Percentiles rank a stretch among this genome's conserved stretches.
phyloP scores from a whole-genome alignment of 2,888 invertebrate genomes.

The Hypena proboscidalis region DNA sequence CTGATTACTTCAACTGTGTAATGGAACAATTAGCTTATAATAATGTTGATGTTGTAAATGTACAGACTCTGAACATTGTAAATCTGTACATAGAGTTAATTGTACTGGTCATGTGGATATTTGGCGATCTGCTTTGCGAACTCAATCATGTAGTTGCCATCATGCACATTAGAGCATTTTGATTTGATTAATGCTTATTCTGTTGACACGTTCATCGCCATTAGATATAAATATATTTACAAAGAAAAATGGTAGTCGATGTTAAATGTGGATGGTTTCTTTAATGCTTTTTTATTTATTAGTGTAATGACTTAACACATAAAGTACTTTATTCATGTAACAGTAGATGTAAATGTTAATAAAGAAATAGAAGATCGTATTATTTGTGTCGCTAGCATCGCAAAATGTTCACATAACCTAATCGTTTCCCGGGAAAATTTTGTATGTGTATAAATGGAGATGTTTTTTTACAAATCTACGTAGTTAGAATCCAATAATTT shows the following conservation, averaged over 20 bases:
- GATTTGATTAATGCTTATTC: conserved; percentile 63
- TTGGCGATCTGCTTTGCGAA: conserved; percentile 82
- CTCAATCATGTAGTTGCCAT: conserved; percentile 65
- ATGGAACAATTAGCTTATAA: conserved; percentile 55
- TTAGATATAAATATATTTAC: conserved; percentile 68
- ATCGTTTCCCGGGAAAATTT: conserved; percentile 56
- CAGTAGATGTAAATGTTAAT: conserved; percentile 53
- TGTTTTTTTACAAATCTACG: conserved; percentile 69
- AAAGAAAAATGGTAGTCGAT: conserved; percentile 81
- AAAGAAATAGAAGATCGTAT: conserved; percentile 49
- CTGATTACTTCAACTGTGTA: conserved; percentile 49
- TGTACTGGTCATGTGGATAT: conserved; percentile 86
- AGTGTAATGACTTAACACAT: conserved; percentile 53
- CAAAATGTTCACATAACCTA: conserved; percentile 86
- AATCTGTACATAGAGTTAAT: conserved; percentile 74
- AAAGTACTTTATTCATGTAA: conserved; percentile 53
- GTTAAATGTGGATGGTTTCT: conserved; percentile 59
- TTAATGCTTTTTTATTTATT: conserved; percentile 63
- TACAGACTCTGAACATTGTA: conserved; percentile 57
- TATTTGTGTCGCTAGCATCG: conserved; percentile 80
- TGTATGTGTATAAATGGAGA: conserved; percentile 65
- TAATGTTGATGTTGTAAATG: conserved; percentile 55
- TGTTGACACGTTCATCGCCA: conserved; percentile 59
- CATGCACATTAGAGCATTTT: conserved; percentile 63
- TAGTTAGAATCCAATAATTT: conserved; percentile 79